These are phyloP conservation scores for Ormyrus thymus DNA, from an alignment of 2,888 invertebrate species.

Conservation along the genomic window DNA sequence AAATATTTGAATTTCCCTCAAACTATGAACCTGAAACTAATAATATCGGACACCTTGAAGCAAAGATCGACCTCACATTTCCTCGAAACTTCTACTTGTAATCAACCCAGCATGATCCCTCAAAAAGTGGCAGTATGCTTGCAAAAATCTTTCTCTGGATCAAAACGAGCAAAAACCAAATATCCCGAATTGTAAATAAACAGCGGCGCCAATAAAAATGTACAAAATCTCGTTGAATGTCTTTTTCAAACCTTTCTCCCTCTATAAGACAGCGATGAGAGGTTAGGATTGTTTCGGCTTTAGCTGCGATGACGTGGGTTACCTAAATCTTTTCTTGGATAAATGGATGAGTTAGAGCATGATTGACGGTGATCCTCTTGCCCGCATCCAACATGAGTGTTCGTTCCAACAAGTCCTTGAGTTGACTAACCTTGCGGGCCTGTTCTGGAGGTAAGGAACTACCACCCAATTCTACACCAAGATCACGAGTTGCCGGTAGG, in stretches of 20 bases:
- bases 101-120: no score
- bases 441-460: slow-evolving; percentile 92
- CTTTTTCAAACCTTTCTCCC: neutral
- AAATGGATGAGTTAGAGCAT: slow-evolving; percentile 95
- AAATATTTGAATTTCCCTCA: no score
- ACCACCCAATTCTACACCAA: slow-evolving; percentile 92
- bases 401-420: slow-evolving; percentile 94
- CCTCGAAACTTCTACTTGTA: no score
- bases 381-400: slow-evolving; percentile 94
- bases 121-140: no score
- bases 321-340: slow-evolving; percentile 92
- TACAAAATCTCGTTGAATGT: slow-evolving; percentile 48
- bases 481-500: slow-evolving; percentile 89
- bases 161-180: no score
- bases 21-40: no score
- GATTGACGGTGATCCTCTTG: slow-evolving; percentile 95
- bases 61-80: no score
- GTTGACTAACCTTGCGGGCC: slow-evolving; percentile 91
- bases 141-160: no score
- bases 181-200: slow-evolving; percentile 15
- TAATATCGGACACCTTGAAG: no score
- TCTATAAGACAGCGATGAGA: neutral
- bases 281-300: slow-evolving; percentile 17
- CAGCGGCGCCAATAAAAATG: slow-evolving; percentile 49
- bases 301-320: slow-evolving; percentile 45